Evolutionary conservation across 1,140 invertebrate genomes (phyloP).

Genomic region (Phymorhynchus buccinoides): DNA sequence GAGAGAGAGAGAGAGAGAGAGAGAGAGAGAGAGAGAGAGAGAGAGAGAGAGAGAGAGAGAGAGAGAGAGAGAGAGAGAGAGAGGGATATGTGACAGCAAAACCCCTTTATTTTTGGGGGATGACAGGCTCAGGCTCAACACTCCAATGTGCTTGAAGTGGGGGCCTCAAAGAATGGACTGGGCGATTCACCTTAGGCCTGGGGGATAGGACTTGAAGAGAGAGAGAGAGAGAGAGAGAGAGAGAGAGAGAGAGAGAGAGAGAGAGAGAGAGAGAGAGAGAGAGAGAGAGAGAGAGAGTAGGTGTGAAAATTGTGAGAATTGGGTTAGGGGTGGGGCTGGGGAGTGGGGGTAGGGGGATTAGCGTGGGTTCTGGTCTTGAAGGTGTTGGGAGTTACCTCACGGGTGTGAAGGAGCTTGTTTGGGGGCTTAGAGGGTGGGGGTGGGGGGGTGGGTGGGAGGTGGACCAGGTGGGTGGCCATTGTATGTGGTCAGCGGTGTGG

Average conservation of each 20-base stretch:
- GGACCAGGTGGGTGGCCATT: not conserved
- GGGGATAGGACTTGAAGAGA: not conserved
- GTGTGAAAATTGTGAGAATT: not conserved
- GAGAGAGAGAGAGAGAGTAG: not conserved
- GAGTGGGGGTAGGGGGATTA: too few species aligned
- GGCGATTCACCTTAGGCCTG: not conserved
- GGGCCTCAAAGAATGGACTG: not conserved
- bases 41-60: too few species aligned
- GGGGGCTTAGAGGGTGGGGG: not conserved
- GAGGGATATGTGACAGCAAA: not conserved
- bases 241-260: not conserved
- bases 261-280: not conserved
- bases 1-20: too few species aligned
- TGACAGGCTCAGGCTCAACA: too few species aligned
- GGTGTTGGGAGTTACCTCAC: not conserved
- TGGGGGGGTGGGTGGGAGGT: not conserved
- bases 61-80: too few species aligned
- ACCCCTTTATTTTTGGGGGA: too few species aligned
- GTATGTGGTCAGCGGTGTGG: not conserved
- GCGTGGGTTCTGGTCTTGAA: not conserved
- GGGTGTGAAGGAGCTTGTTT: constrained; percentile 6
- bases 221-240: not conserved
- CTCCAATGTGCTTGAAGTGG: not conserved
- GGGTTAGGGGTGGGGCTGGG: too few species aligned
- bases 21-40: too few species aligned